Percentiles rank a stretch among this genome's conserved stretches.
phyloP scores from a whole-genome alignment of 2,888 invertebrate genomes.

The Phengaris alcon region DNA sequence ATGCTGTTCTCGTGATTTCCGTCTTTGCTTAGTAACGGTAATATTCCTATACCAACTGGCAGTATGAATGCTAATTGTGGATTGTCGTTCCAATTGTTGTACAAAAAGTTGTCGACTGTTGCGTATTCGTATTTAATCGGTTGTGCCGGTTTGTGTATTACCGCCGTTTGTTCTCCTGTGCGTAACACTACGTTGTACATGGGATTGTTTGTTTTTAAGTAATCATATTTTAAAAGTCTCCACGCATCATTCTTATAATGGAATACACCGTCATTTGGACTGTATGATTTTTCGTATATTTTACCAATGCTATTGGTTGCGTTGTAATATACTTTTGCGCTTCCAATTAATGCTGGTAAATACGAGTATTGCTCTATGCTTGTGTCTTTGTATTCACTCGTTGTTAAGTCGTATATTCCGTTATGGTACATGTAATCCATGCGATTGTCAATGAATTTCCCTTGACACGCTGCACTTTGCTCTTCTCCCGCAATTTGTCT shows the following conservation, averaged over 20 bases:
- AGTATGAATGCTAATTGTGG: neutral
- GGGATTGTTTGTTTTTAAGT: too few species aligned
- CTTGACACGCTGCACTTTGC: constrained; percentile 35
- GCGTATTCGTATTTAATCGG: constrained; percentile 15
- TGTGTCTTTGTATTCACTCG: neutral
- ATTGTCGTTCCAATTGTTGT: constrained; percentile 18
- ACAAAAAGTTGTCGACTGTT: neutral
- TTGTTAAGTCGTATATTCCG: constrained; percentile 31
- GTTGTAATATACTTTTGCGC: constrained; percentile 26
- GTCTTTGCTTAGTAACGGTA: too few species aligned
- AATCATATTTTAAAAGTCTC: constrained; percentile 8
- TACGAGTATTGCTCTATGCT: constrained; percentile 34
- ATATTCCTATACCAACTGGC: too few species aligned
- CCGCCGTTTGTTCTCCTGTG: too few species aligned
- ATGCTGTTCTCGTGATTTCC: too few species aligned
- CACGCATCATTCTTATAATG: constrained; percentile 33
- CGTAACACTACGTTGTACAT: too few species aligned
- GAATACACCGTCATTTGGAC: constrained; percentile 33
- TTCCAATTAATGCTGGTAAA: constrained; percentile 34
- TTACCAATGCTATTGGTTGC: constrained; percentile 16
- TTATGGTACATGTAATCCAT: constrained; percentile 36
- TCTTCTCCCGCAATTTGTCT: constrained; percentile 31
- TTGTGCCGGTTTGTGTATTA: neutral
- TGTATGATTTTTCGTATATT: constrained; percentile 25
- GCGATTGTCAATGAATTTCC: constrained; percentile 36